Evolutionary conservation across 1,140 invertebrate genomes (phyloP).

Genomic region (Eulimnadia texana): DNA sequence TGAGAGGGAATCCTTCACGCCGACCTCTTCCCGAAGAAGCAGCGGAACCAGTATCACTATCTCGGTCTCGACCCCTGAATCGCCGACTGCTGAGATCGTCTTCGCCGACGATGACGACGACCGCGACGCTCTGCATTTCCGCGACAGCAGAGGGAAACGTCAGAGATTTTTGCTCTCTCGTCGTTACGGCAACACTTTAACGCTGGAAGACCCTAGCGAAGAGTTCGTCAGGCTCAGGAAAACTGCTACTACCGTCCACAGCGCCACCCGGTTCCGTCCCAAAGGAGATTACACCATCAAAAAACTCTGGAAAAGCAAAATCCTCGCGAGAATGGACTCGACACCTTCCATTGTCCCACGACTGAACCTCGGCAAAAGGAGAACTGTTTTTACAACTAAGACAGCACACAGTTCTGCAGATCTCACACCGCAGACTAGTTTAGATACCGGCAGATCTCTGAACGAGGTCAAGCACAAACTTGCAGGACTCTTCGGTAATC

Average conservation of each 20-base stretch:
- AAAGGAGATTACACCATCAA: background rate
- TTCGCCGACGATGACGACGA: background rate
- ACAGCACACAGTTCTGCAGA: background rate
- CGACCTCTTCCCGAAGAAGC: conserved; percentile 2
- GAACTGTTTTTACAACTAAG: background rate
- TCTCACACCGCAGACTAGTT: background rate
- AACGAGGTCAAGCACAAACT: background rate
- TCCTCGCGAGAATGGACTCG: background rate
- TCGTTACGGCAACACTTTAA: conserved; percentile 9
- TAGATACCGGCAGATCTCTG: background rate
- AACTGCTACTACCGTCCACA: conserved; percentile 11
- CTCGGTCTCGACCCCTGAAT: conserved; percentile 1
- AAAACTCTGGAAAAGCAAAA: background rate
- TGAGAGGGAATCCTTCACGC: background rate
- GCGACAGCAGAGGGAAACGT: background rate
- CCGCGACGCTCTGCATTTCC: background rate
- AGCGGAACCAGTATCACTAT: conserved; percentile 5
- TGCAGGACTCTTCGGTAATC: background rate
- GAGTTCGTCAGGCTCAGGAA: conserved; percentile 12
- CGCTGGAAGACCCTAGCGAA: background rate
- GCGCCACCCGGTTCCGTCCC: conserved; percentile 8
- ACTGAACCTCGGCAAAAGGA: background rate
- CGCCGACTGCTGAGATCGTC: background rate
- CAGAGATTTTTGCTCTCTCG: background rate
- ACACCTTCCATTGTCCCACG: background rate